These are phyloP conservation scores for Platycercus adscitus DNA, from an alignment of 2,113 vertebrate genomes.

Conservation along the genomic window DNA sequence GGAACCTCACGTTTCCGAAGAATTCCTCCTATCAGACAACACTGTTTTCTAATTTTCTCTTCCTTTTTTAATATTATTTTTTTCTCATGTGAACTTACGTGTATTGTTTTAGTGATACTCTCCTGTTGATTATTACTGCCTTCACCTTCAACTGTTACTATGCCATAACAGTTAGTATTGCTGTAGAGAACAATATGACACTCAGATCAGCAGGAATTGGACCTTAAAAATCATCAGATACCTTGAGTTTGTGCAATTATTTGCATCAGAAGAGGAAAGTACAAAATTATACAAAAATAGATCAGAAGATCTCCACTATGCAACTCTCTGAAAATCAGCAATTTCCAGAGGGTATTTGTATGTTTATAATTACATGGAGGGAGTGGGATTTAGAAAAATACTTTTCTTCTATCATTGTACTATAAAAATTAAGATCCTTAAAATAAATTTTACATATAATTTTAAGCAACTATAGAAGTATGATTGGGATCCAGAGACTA, in stretches of 20 bases:
- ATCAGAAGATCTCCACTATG: background rate
- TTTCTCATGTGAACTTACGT: background rate
- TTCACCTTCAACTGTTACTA: background rate
- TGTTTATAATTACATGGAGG: background rate
- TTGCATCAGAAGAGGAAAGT: background rate
- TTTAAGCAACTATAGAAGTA: background rate
- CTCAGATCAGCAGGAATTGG: background rate
- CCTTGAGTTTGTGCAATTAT: background rate
- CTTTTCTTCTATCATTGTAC: background rate
- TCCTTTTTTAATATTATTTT: background rate
- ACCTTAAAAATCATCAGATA: background rate
- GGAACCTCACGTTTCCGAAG: background rate
- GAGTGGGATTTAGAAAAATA: background rate
- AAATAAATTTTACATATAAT: background rate
- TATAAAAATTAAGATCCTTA: background rate
- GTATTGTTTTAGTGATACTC: slow-evolving; percentile 1
- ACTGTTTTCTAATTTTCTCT: background rate
- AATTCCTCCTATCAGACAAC: background rate
- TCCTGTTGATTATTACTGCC: background rate
- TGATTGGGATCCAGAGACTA: background rate
- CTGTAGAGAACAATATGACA: background rate
- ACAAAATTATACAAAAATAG: background rate
- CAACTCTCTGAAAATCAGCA: background rate
- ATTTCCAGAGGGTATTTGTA: background rate
- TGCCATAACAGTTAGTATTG: background rate